These are phyloP conservation scores for Corydoras maculifer DNA, from an alignment of 2,113 vertebrate species.

Conservation along the genomic window DNA sequence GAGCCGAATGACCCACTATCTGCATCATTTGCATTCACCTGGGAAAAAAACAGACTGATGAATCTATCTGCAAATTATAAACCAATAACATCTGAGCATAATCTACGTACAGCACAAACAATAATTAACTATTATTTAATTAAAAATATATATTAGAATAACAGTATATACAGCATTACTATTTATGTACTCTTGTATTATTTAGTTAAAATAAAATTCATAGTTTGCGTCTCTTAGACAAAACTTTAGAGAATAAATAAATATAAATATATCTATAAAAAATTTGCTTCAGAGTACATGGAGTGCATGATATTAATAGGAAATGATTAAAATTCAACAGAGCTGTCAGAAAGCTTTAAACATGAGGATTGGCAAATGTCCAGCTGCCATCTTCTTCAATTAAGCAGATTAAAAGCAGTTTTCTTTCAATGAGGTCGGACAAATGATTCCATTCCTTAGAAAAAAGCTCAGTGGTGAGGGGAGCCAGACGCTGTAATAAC, in stretches of 20 bases:
- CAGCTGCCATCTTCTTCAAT: constrained; percentile 10
- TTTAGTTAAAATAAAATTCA: too few species aligned
- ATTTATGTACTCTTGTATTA: too few species aligned
- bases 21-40: constrained; percentile 89
- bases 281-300: neutral
- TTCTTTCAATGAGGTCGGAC: neutral
- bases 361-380: constrained; percentile 1
- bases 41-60: constrained; percentile 8
- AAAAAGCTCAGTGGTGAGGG: neutral
- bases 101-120: too few species aligned
- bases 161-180: too few species aligned
- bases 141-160: too few species aligned
- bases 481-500: constrained; percentile 35
- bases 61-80: too few species aligned
- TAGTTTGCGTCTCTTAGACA: too few species aligned
- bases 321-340: neutral
- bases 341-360: constrained; percentile 7
- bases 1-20: constrained; percentile 82
- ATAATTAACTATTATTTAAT: too few species aligned
- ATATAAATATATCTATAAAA: too few species aligned
- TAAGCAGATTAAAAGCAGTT: neutral
- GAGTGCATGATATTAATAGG: constrained; percentile 10
- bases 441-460: neutral
- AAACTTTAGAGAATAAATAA: too few species aligned
- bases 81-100: too few species aligned